These are phyloP conservation scores for Hybos culiciformis DNA, from an alignment of 2,888 invertebrate genomes.

Conservation along the genomic window DNA sequence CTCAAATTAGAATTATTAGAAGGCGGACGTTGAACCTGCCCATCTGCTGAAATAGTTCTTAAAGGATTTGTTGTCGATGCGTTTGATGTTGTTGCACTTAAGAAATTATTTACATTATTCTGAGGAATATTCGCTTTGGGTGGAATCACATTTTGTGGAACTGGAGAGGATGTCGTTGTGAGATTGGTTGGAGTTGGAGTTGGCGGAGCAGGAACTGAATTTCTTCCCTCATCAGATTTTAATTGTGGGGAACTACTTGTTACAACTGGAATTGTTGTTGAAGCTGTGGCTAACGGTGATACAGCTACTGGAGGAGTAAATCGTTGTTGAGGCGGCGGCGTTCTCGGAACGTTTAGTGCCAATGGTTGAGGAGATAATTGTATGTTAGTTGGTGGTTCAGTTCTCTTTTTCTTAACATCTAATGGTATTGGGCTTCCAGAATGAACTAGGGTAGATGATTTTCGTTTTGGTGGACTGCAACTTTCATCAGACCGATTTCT, in stretches of 20 bases:
- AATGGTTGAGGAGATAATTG: conserved; percentile 16
- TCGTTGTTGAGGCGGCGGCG: conserved; percentile 18
- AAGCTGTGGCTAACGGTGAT: conserved; percentile 38
- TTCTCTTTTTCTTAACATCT: conserved; percentile 50
- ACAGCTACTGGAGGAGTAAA: conserved; percentile 15
- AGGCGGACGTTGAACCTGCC: conserved; percentile 37
- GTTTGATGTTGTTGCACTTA: conserved; percentile 23
- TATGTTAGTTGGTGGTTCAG: conserved; percentile 36
- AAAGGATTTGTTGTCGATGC: conserved; percentile 34
- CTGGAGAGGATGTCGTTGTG: neutral
- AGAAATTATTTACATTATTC: conserved; percentile 20
- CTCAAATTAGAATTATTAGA: conserved; percentile 34
- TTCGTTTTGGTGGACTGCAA: conserved; percentile 45
- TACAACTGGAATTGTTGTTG: conserved; percentile 28
- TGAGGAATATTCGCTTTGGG: conserved; percentile 38
- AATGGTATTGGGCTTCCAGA: conserved; percentile 38
- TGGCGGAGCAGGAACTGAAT: neutral
- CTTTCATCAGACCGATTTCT: conserved; percentile 22
- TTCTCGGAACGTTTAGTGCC: conserved; percentile 15
- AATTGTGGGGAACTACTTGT: conserved; percentile 42
- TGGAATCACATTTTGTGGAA: conserved; percentile 32
- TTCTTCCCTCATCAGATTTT: neutral
- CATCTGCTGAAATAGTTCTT: conserved; percentile 47
- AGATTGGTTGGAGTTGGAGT: neutral
- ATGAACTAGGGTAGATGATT: conserved; percentile 42